Conservation (phyloP, 37 sponge, comb jelly and placozoan genomes). For the Chondrosia reniformis region DNA sequence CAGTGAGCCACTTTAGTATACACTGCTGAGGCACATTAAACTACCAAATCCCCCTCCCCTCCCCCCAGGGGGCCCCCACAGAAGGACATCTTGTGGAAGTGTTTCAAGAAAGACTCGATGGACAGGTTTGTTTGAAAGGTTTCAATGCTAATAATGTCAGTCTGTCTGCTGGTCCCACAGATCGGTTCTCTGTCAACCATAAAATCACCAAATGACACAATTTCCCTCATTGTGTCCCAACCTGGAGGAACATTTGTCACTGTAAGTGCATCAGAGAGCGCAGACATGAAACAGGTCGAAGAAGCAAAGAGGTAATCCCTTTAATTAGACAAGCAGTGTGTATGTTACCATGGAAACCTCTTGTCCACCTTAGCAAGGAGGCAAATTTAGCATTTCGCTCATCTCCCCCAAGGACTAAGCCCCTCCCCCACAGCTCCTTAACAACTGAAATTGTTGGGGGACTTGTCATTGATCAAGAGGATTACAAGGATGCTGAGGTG, state of each 20-base stretch:
- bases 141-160: background rate
- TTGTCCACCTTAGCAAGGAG: background rate
- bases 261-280: background rate
- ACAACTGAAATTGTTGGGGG: conserved; percentile 55
- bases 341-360: no score
- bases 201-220: background rate
- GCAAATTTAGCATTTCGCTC: background rate
- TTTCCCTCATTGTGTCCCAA: conserved; percentile 64
- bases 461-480: background rate
- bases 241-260: conserved; percentile 72
- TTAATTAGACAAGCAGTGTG: no score
- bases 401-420: background rate
- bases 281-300: no score
- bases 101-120: background rate
- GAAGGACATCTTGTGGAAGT: background rate
- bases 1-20: no score
- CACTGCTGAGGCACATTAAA: no score
- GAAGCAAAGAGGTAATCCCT: no score
- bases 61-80: background rate
- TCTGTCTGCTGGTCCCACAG: conserved; percentile 18
- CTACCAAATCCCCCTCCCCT: background rate
- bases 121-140: background rate
- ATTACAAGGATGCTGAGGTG: background rate
- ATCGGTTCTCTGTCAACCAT: conserved; percentile 67
- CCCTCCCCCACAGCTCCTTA: conserved; percentile 46